phyloP scores from a whole-genome alignment of 2,888 invertebrate genomes.

The Ectemnius continuus region DNA sequence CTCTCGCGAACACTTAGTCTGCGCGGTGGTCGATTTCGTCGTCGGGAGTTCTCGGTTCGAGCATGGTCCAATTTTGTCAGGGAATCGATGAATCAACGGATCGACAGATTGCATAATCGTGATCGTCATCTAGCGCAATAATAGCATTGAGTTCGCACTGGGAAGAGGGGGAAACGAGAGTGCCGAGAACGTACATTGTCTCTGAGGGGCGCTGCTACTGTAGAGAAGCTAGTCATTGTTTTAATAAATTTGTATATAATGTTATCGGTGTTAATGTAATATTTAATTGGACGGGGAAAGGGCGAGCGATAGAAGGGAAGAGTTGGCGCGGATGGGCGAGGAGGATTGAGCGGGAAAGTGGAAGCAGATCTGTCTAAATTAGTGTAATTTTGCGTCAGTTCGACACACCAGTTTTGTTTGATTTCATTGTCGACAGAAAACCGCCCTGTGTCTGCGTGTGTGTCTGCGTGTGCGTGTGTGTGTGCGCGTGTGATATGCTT shows the following conservation, averaged over 20 bases:
- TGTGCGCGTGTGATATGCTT: too few species aligned
- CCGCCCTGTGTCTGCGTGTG: not conserved
- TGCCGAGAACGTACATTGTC: slow-evolving; percentile 8
- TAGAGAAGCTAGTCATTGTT: slow-evolving; percentile 58
- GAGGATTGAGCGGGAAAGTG: slow-evolving; percentile 26
- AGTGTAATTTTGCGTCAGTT: too few species aligned
- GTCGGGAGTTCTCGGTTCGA: too few species aligned
- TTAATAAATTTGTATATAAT: slow-evolving; percentile 63
- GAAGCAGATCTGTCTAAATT: too few species aligned
- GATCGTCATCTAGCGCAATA: not conserved
- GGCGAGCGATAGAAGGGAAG: not conserved
- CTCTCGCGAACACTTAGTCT: not conserved
- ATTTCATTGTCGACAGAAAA: too few species aligned
- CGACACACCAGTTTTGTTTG: too few species aligned
- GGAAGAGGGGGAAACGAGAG: not conserved
- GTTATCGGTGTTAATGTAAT: slow-evolving; percentile 54
- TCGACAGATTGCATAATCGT: not conserved
- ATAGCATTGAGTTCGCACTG: not conserved
- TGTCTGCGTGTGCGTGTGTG: not conserved
- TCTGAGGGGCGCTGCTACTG: slow-evolving; percentile 14
- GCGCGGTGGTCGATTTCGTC: not conserved
- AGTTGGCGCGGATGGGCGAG: too few species aligned
- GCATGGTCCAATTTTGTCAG: too few species aligned
- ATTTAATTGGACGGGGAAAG: slow-evolving; percentile 28
- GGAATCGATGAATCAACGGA: not conserved